phyloP scores from a whole-genome alignment of 2,888 invertebrate genomes.

The Julus scanicus region DNA sequence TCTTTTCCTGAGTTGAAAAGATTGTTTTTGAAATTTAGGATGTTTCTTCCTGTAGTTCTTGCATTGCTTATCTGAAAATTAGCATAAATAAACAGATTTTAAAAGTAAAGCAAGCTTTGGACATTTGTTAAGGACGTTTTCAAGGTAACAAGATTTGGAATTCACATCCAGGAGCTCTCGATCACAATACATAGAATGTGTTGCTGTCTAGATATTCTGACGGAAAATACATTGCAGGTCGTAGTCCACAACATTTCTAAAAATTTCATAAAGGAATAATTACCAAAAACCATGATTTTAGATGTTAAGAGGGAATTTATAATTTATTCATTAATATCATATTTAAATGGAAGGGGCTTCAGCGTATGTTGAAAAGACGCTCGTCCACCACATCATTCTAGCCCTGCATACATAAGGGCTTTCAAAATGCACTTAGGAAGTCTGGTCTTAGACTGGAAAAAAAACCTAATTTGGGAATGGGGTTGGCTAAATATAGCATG shows the following conservation, averaged over 20 bases:
- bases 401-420: background rate
- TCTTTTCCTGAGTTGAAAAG: too few species aligned
- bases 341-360: background rate
- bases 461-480: background rate
- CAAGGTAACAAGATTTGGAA: too few species aligned
- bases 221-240: background rate
- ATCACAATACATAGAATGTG: too few species aligned
- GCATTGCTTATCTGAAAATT: too few species aligned
- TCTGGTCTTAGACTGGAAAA: background rate
- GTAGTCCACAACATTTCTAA: background rate
- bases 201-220: too few species aligned
- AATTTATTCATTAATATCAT: background rate
- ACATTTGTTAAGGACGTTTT: too few species aligned
- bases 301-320: background rate
- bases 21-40: too few species aligned
- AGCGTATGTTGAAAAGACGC: background rate
- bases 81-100: too few species aligned
- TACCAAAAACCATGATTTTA: background rate
- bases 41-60: too few species aligned
- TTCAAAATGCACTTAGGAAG: conserved; percentile 20
- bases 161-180: too few species aligned
- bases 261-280: background rate
- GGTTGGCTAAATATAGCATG: background rate
- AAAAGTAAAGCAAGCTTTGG: too few species aligned
- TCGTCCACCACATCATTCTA: background rate